These are phyloP conservation scores for Serripes groenlandicus DNA, from an alignment of 2,888 invertebrate species.

Conservation along the genomic window DNA sequence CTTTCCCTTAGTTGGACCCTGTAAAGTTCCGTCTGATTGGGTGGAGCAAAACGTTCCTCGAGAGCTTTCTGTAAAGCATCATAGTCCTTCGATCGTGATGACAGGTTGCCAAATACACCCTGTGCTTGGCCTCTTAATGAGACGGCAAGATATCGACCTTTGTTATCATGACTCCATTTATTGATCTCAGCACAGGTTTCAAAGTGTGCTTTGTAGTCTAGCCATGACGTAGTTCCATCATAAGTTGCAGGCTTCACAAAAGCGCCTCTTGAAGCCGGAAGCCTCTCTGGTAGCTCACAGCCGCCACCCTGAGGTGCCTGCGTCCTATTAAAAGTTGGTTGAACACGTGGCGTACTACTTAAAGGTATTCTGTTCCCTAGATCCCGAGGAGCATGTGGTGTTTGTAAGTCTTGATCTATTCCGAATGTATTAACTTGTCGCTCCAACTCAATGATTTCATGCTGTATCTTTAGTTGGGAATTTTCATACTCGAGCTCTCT, in stretches of 20 bases:
- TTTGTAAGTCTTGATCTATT: background rate
- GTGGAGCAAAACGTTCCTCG: background rate
- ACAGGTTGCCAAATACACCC: background rate
- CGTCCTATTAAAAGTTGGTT: background rate
- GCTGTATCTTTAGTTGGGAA: background rate
- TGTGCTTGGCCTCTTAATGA: background rate
- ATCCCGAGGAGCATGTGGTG: background rate
- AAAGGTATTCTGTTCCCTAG: background rate
- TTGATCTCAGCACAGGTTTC: slow-evolving; percentile 3
- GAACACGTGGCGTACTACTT: background rate
- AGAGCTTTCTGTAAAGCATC: background rate
- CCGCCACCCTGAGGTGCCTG: background rate
- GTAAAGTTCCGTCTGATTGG: slow-evolving; percentile 5
- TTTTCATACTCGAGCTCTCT: background rate
- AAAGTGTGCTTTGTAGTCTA: slow-evolving; percentile 14
- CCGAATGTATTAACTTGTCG: background rate
- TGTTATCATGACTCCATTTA: background rate
- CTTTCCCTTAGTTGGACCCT: slow-evolving; percentile 4
- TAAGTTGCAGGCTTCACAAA: background rate
- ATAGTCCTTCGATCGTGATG: background rate
- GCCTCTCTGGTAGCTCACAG: background rate
- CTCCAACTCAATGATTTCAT: background rate
- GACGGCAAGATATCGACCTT: background rate
- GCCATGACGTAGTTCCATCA: background rate
- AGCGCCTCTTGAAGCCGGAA: background rate